Conservation (phyloP, 2,888 invertebrate species). For the Argynnis bischoffii region DNA sequence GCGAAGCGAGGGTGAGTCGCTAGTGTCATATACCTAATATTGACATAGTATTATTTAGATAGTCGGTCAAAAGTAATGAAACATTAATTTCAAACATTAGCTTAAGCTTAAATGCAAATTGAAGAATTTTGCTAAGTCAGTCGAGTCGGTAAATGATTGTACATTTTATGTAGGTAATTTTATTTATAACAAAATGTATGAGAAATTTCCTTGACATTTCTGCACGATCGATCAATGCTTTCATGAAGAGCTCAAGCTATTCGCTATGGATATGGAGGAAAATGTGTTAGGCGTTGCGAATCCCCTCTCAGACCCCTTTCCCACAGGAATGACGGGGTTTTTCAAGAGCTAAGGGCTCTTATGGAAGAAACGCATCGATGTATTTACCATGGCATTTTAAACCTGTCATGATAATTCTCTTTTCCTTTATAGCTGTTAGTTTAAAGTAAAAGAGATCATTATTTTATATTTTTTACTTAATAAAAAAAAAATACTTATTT, state of each 20-base stretch:
- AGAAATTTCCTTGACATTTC: slow-evolving; percentile 10
- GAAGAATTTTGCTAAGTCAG: neutral
- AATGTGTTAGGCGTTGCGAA: slow-evolving; percentile 31
- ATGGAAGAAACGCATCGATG: slow-evolving; percentile 37
- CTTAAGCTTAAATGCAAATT: no score
- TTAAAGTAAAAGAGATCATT: neutral
- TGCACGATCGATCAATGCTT: slow-evolving; percentile 13
- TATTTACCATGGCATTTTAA: slow-evolving; percentile 39
- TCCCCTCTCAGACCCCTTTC: slow-evolving; percentile 38
- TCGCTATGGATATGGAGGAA: slow-evolving; percentile 25
- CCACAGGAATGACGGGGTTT: slow-evolving; percentile 33
- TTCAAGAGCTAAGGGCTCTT: slow-evolving; percentile 37
- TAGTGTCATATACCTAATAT: slow-evolving; percentile 11
- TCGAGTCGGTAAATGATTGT: neutral
- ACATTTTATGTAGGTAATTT: neutral
- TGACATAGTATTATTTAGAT: neutral
- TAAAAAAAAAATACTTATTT: no score
- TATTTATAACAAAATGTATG: neutral
- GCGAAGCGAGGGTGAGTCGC: no score
- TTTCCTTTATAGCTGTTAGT: slow-evolving; percentile 13
- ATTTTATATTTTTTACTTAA: neutral
- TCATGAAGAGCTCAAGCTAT: slow-evolving; percentile 14
- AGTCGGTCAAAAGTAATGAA: no score
- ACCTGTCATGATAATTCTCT: slow-evolving; percentile 26
- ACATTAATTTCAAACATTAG: no score